Base-by-base conservation (phyloP, 2,113 vertebrate species). In the Lampris incognitus region DNA sequence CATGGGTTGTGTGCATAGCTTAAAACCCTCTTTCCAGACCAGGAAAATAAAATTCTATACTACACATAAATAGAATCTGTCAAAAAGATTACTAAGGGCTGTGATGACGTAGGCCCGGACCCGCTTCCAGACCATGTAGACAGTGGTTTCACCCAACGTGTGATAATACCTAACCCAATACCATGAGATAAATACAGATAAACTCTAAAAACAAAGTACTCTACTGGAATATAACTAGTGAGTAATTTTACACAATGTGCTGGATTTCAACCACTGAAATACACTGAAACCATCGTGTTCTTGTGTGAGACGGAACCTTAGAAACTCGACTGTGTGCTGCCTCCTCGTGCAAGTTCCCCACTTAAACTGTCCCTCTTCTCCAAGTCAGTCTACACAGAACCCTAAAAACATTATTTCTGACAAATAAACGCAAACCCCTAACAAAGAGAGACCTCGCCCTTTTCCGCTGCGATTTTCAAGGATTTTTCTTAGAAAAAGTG, bases 1-100 rank as follows among this genome's bases (percentile, higher is more conserved):
- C 85, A 81, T 0, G 64, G 76, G 55, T 65, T 55, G 83, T 91
- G 89, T 92, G 89, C 91, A 59, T 91, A 91, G 91, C 89, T 92
- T 91, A 89, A 87, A 76, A 82, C 41, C 66, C 63, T 85, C 83
- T 24, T 83, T 83, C 87, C 80, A 55, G 54, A 60, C 9, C 36
- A 62, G 73, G 67, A 60, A 54, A 61, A 52, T 52, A 73, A 39
- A 65, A 57, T 6, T 41, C 54, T 71, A 42, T 60, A 69, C 72
- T 46, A 69, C 10, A 69, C 8, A 77, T 89, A 87, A 92, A 91
- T 89, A 87, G 72, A 87, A 2, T 63, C 68, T 63, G 84, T 44
- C 39, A 13, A 42, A 76, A 79, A 58, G 51, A 72, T 66, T 0
- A 67, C 36, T 78, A 74, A 72, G 79, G 56, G 80, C 74, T 55